Conservation (phyloP, 2,113 vertebrate species). For the Archilochus colubris region DNA sequence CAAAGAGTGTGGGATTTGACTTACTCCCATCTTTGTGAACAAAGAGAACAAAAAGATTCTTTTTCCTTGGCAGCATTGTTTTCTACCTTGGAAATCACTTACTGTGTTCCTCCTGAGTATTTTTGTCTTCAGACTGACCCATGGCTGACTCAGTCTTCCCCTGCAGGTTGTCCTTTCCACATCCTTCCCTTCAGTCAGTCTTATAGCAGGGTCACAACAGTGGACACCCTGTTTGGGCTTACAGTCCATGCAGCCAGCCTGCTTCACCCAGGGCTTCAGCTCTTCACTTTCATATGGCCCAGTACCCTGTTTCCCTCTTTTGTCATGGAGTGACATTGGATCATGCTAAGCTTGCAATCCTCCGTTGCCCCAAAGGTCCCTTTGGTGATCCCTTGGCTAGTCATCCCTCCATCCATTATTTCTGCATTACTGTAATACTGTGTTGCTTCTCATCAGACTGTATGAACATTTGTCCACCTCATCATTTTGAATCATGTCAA, state of each 20-base stretch:
- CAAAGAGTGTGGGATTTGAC: not conserved
- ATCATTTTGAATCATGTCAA: not conserved
- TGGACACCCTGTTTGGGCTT: not conserved
- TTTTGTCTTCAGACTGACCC: not conserved
- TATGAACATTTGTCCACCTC: not conserved
- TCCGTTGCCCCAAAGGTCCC: not conserved
- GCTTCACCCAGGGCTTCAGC: not conserved
- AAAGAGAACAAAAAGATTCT: not conserved
- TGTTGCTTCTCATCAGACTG: not conserved
- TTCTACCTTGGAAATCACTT: not conserved
- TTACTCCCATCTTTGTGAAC: not conserved
- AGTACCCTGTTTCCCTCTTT: not conserved
- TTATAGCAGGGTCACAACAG: not conserved
- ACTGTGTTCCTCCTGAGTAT: not conserved
- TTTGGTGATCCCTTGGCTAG: not conserved
- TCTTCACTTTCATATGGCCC: not conserved
- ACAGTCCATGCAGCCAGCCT: not conserved
- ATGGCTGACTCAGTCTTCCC: not conserved
- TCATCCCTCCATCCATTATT: not conserved
- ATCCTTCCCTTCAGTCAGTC: not conserved
- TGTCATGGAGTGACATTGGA: rapidly evolving
- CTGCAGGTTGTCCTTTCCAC: not conserved
- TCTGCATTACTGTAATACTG: not conserved
- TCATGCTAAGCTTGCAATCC: not conserved
- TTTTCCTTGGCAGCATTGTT: not conserved